phyloP scores from a whole-genome alignment of 2,797 vertebrate genomes.

The Hephaestus fuliginosus region DNA sequence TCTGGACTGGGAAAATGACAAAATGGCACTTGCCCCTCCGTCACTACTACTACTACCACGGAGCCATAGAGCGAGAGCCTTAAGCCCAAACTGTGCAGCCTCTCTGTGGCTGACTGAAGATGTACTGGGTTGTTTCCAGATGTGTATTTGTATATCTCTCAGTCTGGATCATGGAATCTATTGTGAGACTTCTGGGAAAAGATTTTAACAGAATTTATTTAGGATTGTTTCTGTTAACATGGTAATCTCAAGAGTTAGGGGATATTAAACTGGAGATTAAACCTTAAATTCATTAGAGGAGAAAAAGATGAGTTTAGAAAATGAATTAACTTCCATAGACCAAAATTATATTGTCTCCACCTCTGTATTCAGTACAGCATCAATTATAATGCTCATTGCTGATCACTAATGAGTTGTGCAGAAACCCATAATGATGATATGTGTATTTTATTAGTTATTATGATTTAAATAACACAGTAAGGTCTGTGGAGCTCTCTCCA shows the following conservation, averaged over 20 bases:
- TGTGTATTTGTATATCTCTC: not conserved
- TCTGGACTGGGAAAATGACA: too few species aligned
- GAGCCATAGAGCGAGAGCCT: not conserved
- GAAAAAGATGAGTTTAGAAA: not conserved
- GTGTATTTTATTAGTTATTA: constrained; percentile 36
- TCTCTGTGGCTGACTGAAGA: not conserved
- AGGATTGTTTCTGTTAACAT: not conserved
- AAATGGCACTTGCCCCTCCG: not conserved
- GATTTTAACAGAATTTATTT: not conserved
- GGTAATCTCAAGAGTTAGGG: not conserved
- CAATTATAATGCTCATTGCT: not conserved
- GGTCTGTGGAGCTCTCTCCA: constrained; percentile 10
- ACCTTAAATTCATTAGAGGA: not conserved
- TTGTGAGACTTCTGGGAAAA: not conserved
- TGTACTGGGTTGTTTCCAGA: not conserved
- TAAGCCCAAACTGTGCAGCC: not conserved
- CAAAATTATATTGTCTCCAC: not conserved
- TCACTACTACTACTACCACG: not conserved
- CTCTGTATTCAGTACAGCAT: not conserved
- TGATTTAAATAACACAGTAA: constrained; percentile 35
- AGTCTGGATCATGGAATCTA: not conserved
- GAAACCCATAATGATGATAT: constrained; percentile 25
- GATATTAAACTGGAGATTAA: not conserved
- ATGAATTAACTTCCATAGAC: not conserved
- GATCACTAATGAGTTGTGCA: constrained; percentile 16